Conservation (phyloP, 2,113 vertebrate genomes). For the Corapipo altera region DNA sequence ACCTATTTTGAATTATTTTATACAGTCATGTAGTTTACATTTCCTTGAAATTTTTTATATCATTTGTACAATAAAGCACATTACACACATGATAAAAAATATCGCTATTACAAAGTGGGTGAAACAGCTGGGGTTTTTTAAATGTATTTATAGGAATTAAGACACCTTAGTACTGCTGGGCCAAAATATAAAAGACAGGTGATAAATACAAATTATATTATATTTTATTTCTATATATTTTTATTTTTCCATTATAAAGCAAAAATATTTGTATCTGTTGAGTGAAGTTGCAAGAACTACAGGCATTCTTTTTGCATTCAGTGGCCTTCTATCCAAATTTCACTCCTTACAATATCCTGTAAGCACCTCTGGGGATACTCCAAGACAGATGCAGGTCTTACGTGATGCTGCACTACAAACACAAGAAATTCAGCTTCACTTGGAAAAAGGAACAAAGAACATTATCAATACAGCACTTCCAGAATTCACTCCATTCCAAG, state of each 20-base stretch:
- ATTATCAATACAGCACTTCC: background rate
- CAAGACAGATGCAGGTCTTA: background rate
- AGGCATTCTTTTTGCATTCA: background rate
- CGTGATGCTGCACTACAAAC: background rate
- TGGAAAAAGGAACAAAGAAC: background rate
- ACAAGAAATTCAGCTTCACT: background rate
- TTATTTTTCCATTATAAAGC: background rate
- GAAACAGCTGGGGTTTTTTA: background rate
- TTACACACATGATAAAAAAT: background rate
- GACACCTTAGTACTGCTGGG: background rate
- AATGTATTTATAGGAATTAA: background rate
- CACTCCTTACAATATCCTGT: background rate
- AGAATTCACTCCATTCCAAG: background rate
- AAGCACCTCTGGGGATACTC: background rate
- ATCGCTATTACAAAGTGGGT: background rate
- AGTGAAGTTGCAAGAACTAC: background rate
- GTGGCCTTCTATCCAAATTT: background rate
- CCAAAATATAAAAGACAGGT: background rate
- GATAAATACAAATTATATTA: background rate
- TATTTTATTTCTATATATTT: background rate
- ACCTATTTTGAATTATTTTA: background rate
- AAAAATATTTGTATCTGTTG: background rate
- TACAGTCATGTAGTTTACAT: background rate
- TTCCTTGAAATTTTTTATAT: background rate
- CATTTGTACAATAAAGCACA: background rate